Base-by-base conservation (phyloP, 2,888 invertebrate genomes). In the Melanotus villosus region DNA sequence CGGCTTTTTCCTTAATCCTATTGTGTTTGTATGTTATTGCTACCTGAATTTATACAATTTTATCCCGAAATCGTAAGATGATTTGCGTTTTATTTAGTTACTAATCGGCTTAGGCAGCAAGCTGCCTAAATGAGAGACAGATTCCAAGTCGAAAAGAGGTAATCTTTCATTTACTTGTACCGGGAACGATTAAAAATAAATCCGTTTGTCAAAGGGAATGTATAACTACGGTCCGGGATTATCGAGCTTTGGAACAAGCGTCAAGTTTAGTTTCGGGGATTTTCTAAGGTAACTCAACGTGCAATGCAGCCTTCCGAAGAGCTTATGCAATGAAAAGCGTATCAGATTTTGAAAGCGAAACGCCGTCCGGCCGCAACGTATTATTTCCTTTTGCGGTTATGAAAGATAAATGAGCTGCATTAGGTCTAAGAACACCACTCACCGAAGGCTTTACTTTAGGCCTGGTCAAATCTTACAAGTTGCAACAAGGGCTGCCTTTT, bases 341-440 rank as follows among this genome's bases (percentile, higher is more conserved):
- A 65, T 58, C 58, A 58, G 47, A 50, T 41, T 38, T 65, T 21
- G 47, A 57, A 64, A 65, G 54, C 64, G 43, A 65, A 65, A 57
- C 12, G 50, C 65, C 58, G 41, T 10, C 10, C 23, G 18, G 23
- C 41, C 23, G 36, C 45, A 45, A 38, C 4, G 58, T 52, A 38
- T 65, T 63, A 63, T 63, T 58, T 65, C 23, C 65, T 65, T n/a
- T 58, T 58, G 58, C 65, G 65, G 65, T 65, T 65, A 65, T 65
- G 65, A 65, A 65, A 58, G 65, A 65, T 65, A 65, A 58, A 65
- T 65, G 65, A 59, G 58, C 65, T 59, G 65, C 38, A 65, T 65
- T 59, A 65, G 26, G 16, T 65, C 18, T 65, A 65, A 65, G 65
- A 65, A 32, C 65, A 32, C 56, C 65, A 57, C 56, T 65, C 57